phyloP scores from a whole-genome alignment of 2,888 invertebrate genomes.

The Aleiodes leptofemur region DNA sequence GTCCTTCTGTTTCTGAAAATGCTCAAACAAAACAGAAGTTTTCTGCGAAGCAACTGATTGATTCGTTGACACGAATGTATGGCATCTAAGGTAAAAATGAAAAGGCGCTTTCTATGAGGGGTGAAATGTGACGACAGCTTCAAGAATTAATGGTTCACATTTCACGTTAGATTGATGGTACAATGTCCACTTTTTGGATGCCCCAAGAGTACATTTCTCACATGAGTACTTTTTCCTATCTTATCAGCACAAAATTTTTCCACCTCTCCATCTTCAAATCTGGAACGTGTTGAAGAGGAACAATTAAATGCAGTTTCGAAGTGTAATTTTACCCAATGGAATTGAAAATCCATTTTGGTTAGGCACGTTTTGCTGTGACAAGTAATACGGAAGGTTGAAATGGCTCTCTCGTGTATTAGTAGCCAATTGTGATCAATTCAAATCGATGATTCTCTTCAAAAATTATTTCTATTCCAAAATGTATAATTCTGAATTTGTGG shows the following conservation, averaged over 20 bases:
- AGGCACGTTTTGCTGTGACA: neutral
- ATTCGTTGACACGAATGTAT: slow-evolving; percentile 19
- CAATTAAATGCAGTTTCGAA: neutral
- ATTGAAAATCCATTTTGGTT: slow-evolving; percentile 1
- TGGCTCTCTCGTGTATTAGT: neutral
- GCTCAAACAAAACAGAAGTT: too few relatives aligned
- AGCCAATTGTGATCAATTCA: neutral
- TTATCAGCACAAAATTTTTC: slow-evolving; percentile 20
- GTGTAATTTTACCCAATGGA: neutral
- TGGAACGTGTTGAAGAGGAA: neutral
- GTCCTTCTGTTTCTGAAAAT: neutral
- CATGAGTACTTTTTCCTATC: neutral
- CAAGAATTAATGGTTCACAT: slow-evolving; percentile 54
- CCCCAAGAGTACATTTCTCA: slow-evolving; percentile 28
- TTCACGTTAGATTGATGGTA: slow-evolving; percentile 47
- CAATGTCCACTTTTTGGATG: slow-evolving; percentile 25
- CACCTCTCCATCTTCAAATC: neutral
- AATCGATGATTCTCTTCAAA: neutral
- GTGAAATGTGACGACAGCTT: slow-evolving; percentile 30
- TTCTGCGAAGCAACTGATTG: slow-evolving; percentile 27
- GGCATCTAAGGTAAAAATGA: slow-evolving; percentile 13
- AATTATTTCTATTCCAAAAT: too few relatives aligned
- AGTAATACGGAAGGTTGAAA: neutral
- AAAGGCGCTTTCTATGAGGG: neutral
- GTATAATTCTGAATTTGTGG: too few relatives aligned